Percentiles rank a stretch among this genome's conserved stretches.
These are phyloP conservation scores for Eumacrocentrus americanus DNA, from an alignment of 2,888 invertebrate species.

Conservation along the genomic window DNA sequence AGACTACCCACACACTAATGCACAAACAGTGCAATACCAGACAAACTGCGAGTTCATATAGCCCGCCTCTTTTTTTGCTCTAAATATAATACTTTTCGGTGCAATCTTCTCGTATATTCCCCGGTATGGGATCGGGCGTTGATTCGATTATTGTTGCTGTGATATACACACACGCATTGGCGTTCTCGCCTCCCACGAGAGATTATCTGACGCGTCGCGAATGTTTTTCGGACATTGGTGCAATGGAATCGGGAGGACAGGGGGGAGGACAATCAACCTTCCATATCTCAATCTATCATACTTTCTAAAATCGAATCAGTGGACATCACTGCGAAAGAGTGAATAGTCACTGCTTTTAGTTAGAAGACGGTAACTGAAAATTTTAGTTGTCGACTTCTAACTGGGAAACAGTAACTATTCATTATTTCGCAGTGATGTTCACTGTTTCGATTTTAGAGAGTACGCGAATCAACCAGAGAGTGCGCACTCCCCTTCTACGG, in stretches of 20 bases:
- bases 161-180: background rate
- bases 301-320: too few species aligned
- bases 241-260: constrained; percentile 26
- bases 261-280: background rate
- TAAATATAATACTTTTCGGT: constrained; percentile 16
- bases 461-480: too few species aligned
- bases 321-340: too few species aligned
- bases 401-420: too few species aligned
- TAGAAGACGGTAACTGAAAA: too few species aligned
- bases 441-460: too few species aligned
- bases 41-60: constrained; percentile 52
- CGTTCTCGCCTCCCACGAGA: constrained; percentile 31
- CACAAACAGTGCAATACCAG: too few species aligned
- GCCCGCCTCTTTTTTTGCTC: constrained; percentile 25
- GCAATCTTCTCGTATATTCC: constrained; percentile 31
- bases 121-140: constrained; percentile 33
- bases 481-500: constrained; percentile 43
- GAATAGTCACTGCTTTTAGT: too few species aligned
- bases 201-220: constrained; percentile 34
- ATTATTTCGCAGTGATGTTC: too few species aligned
- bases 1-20: too few species aligned
- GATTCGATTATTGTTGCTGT: constrained; percentile 32
- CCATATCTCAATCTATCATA: too few species aligned
- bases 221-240: constrained; percentile 57
- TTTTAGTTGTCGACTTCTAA: too few species aligned